Conservation (phyloP, 2,113 vertebrate genomes). For the Istiophorus platypterus region DNA sequence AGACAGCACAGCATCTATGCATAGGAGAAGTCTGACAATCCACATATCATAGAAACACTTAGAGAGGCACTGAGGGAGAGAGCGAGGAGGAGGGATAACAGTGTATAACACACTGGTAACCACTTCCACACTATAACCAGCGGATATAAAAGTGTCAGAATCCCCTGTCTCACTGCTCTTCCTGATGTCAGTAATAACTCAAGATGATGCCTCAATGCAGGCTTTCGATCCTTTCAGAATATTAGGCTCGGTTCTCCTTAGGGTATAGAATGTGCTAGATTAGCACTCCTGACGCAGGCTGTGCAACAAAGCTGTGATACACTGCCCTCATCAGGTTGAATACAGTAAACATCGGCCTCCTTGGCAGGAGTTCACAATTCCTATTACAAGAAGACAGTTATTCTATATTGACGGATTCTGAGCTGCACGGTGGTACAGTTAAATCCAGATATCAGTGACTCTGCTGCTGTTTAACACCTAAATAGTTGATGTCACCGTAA, state of each 20-base stretch:
- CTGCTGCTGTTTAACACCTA: background rate
- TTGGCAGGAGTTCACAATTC: background rate
- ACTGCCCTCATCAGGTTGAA: constrained; percentile 74
- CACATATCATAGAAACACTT: constrained; percentile 23
- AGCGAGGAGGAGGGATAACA: background rate
- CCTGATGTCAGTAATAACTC: constrained; percentile 51
- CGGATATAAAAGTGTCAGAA: constrained; percentile 40
- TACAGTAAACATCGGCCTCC: constrained; percentile 14
- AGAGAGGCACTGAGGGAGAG: background rate
- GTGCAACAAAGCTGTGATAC: constrained; percentile 40
- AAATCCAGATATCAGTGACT: background rate
- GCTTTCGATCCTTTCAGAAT: constrained; percentile 17
- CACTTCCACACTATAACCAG: constrained; percentile 15
- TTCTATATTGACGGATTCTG: background rate
- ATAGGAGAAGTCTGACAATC: constrained; percentile 20
- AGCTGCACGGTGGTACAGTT: background rate
- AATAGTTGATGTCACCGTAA: background rate
- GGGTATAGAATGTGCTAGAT: background rate
- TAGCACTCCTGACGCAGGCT: background rate
- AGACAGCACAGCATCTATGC: constrained; percentile 56
- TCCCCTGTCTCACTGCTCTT: constrained; percentile 18
- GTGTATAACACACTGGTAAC: constrained; percentile 10
- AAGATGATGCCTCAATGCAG: constrained; percentile 55
- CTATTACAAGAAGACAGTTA: background rate
- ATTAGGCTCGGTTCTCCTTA: constrained; percentile 25